Evolutionary conservation across 2,113 vertebrate genomes (phyloP), one percentile per base, ranked within the genome.

Genomic region (Tor tambroides): DNA sequence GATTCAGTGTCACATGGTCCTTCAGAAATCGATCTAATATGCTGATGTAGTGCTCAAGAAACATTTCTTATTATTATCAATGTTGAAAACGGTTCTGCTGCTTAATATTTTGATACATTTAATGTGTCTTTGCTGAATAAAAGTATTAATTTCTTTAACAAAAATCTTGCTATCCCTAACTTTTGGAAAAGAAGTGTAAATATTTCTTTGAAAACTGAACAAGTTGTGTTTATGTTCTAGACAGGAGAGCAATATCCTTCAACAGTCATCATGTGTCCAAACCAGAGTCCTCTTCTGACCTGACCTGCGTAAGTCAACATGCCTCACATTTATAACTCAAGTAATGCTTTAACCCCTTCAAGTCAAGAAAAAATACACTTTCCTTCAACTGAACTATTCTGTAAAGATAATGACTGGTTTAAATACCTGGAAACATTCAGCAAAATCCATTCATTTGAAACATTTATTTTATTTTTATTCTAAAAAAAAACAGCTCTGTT

Each of bases 261-360:
- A 97, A 97, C 92, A 97, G 96, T 90, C 96, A 97, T 92, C 95
- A 97, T 15, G 96, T 97, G 89, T 97, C 96, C 21, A 97, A 97
- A 89, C 96, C 96, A 0, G 96, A 97, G 89, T 97, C 96, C 0
- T 96, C 96, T 0, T 97, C 96, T 0, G 93, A 96, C 79, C 92
- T 97, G 92, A 97, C 96, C 21, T 96, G 94, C 86, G 96, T 97
- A 94, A 91, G 96, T 77, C 56, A 38, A 54, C 35, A 56, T 38
- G 11, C 19, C 32, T 61, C 9, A 28, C 15, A 26, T 82, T 35
- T 77, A 23, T 6, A 30, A 11, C 41, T 67, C 7, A 82, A 43
- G 5, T 11, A 80, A 43, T 9, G 19, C 10, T 35, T 35, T 17
- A 28, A 35, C 43, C 14, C 9, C 6, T 32, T 59, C 3, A 59